phyloP scores from a whole-genome alignment of 2,113 vertebrate genomes.

The Cochlearius cochlearius region DNA sequence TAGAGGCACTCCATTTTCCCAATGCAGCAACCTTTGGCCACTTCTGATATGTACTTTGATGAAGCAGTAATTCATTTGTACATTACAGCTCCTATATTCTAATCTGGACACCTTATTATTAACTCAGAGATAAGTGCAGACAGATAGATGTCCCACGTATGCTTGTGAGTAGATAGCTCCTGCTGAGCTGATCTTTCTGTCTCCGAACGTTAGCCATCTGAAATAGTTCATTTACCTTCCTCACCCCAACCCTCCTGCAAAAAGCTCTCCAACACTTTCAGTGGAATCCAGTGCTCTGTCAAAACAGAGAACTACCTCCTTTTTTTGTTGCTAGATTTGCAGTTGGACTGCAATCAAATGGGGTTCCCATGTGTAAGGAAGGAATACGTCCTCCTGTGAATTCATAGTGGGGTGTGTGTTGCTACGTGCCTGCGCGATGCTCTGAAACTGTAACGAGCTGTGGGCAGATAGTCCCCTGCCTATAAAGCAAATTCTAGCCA shows the following conservation, averaged over 20 bases:
- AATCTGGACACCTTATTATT: neutral
- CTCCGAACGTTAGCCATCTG: neutral
- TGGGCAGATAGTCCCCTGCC: neutral
- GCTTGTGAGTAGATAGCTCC: neutral
- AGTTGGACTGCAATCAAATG: neutral
- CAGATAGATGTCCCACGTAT: neutral
- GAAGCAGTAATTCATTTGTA: neutral
- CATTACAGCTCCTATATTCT: neutral
- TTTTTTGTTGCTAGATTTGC: neutral
- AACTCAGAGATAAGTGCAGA: neutral
- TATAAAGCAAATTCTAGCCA: neutral
- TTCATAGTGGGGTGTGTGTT: neutral
- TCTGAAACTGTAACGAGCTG: neutral
- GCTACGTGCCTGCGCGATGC: neutral
- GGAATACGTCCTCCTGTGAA: neutral
- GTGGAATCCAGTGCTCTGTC: neutral
- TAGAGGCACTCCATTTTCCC: neutral
- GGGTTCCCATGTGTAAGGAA: neutral
- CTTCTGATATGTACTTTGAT: neutral
- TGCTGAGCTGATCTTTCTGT: neutral
- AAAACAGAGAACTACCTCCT: neutral
- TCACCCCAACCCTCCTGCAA: neutral
- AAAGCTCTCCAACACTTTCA: neutral
- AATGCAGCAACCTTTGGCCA: neutral
- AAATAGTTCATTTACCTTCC: neutral